Conservation (phyloP, 37 sponge, comb jelly and placozoan species). For the Aplysina aerophoba region DNA sequence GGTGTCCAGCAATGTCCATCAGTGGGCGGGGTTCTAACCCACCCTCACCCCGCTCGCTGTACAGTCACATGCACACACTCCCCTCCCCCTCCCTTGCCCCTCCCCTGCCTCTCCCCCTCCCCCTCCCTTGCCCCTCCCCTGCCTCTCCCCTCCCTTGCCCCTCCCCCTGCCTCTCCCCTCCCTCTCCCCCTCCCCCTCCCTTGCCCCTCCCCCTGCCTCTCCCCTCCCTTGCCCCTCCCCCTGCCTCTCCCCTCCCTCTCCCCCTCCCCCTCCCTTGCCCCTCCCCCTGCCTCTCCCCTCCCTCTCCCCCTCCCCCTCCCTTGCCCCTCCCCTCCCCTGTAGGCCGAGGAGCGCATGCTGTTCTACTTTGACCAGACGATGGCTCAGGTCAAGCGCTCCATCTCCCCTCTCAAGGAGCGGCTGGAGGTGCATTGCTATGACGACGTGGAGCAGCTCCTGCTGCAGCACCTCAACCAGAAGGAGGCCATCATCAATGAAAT, state of each 20-base stretch:
- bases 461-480: conserved; percentile 68
- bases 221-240: not conserved
- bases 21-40: too few species aligned
- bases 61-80: too few species aligned
- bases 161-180: not conserved
- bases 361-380: not conserved
- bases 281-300: not conserved
- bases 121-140: not conserved
- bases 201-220: not conserved
- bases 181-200: not conserved
- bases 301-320: not conserved
- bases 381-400: not conserved
- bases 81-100: not conserved
- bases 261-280: not conserved
- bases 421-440: conserved; percentile 19
- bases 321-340: not conserved
- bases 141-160: not conserved
- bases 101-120: not conserved
- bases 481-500: conserved; percentile 57
- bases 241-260: not conserved
- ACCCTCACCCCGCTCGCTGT: not conserved
- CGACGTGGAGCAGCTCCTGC: conserved; percentile 69
- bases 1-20: too few species aligned
- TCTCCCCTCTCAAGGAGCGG: conserved; percentile 3
- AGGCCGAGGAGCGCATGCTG: conserved; percentile 8